Evolutionary conservation across 2,797 vertebrate genomes (phyloP), one percentile per base, ranked within the genome.

Genomic region (Neoniphon sammara): DNA sequence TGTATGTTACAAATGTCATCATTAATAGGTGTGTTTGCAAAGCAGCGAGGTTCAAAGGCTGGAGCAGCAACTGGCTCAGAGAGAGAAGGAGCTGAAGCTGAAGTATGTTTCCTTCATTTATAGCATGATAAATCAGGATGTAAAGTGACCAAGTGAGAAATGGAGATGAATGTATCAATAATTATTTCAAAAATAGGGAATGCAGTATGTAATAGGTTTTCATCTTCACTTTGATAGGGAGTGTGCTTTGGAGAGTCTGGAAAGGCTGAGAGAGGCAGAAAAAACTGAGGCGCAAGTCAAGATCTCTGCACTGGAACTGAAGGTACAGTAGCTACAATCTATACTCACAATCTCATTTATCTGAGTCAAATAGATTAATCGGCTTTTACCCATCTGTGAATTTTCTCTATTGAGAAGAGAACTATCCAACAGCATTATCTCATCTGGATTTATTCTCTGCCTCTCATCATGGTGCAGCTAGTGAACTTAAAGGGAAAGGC

Each of bases 71-170:
- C 80, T 93, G 55, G 21, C 63, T 50, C 71, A 88, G 11, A 88
- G 66, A 73, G 91, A 93, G 36, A 78, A 88, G 49, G 85, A 94
- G 60, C 65, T 93, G 46, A 82, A 63, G 23, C 80, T 91, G 74
- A 94, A 83, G 93, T 93, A 81, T 66, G 89, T 44, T 20, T 31
- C 30, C 0, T 83, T 25, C 36, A 5, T 42, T 14, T 25, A 36
- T 27, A 23, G 9, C 15, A 42, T 6, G 25, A 59, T 68, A 23
- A 11, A 55, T 60, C 44, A 42, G 39, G 4, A 14, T 42, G 39
- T 42, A 42, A 42, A 14, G 11, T 4, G 15, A 46, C 44, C 44
- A 17, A 46, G 14, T 62, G 15, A 69, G 10, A 47, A 44, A 34
- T 31, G 44, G n/a, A 27, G 23, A 57, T 7, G 17, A 2, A 54